Evolutionary conservation across 2,888 invertebrate species (phyloP), one percentile per base, ranked within the genome.

Genomic region (Heliconius ethilla): DNA sequence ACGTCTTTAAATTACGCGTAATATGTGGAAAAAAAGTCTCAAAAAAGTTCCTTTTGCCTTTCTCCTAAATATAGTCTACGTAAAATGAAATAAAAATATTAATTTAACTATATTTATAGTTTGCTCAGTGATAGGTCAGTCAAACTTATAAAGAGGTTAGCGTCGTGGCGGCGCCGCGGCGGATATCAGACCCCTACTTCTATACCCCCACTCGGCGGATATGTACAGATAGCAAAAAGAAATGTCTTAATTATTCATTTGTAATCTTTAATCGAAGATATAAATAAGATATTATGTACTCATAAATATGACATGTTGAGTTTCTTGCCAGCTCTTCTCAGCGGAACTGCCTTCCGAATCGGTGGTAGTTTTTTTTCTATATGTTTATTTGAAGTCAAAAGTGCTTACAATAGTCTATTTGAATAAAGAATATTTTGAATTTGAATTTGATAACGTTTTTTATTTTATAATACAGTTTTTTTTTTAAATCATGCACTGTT

Each of bases 91-190:
- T 51, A 27, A 40, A 70, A 75, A 83, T 83, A 79, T 83, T 83
- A 81, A 85, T 84, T 87, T 87, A 89, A 89, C 90, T 89, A 86
- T 85, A 87, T 91, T 91, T 91, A 91, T 92, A 89, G 91, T 90
- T 90, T 92, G 89, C 90, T 90, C 66, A 40, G 51, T 70, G 70
- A 51, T 55, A 66, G 77, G 77, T 73, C 91, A 90, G 91, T 91
- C 89, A 90, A 91, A 92, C 92, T 92, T 93, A 92, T 93, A 91
- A 92, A 89, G 89, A 89, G 88, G 84, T 82, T 84, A 87, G 87
- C 92, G 92, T 86, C 93, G 84, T 81, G 83, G 88, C 89, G 93
- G 90, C 92, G 92, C 91, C 92, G 85, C 82, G 83, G 85, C 92
- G 92, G 92, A 90, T 90, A 90, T 90, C 91, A 89, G 88, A 79